Conservation (phyloP, 2,888 invertebrate genomes). For the Plutella xylostella region DNA sequence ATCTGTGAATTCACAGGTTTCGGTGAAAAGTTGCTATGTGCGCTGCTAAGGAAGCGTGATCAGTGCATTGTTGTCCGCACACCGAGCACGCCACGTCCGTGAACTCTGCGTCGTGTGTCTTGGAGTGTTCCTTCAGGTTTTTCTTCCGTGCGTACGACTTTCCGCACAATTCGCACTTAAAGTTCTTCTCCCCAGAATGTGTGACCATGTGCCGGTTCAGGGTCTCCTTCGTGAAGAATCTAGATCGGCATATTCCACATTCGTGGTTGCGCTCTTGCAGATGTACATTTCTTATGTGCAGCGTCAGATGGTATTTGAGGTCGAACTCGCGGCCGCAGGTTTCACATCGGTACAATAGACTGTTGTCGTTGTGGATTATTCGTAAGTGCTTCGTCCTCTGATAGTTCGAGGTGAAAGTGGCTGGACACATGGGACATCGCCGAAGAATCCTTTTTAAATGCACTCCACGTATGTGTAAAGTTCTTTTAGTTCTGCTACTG, state of each 20-base stretch:
- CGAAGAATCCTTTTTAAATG: constrained; percentile 39
- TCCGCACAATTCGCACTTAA: constrained; percentile 54
- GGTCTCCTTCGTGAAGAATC: constrained; percentile 47
- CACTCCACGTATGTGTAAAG: constrained; percentile 37
- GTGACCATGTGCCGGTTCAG: constrained; percentile 59
- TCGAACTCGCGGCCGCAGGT: constrained; percentile 45
- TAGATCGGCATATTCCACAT: constrained; percentile 38
- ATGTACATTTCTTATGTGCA: constrained; percentile 47
- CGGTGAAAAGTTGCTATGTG: constrained; percentile 27
- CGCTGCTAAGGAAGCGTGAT: constrained; percentile 24
- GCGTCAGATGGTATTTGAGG: constrained; percentile 39
- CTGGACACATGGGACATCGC: constrained; percentile 45
- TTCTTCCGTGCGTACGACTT: constrained; percentile 48
- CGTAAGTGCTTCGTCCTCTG: constrained; percentile 46
- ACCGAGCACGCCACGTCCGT: constrained; percentile 24
- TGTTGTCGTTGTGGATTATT: constrained; percentile 37
- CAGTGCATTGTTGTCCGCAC: constrained; percentile 29
- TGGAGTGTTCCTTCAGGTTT: constrained; percentile 37
- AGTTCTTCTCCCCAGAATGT: constrained; percentile 61
- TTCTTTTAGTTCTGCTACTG: constrained; percentile 36
- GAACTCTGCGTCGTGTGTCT: constrained; percentile 28
- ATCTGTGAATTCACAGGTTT: background rate
- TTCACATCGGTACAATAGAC: constrained; percentile 36
- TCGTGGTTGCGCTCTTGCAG: constrained; percentile 47
- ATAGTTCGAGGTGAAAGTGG: constrained; percentile 47